Conservation (phyloP, 2,113 vertebrate species). For the human region DNA sequence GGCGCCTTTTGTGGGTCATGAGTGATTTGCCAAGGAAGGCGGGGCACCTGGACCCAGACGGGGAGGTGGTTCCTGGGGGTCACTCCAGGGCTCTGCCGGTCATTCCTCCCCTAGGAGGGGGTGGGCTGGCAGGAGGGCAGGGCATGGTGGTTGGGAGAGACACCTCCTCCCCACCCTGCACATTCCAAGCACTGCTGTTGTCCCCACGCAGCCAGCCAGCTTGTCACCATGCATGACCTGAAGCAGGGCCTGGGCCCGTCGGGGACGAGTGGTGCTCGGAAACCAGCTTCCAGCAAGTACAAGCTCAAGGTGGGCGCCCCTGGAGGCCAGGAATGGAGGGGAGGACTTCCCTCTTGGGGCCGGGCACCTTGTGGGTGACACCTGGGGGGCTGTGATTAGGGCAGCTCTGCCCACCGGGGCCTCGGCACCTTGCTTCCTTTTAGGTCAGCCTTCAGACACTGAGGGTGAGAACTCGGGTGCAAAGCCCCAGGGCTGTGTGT, state of each 20-base stretch:
- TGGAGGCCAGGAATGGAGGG: accelerated
- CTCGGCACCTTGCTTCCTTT: background rate
- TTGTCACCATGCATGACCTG: slow-evolving; percentile 89
- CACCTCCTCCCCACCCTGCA: background rate
- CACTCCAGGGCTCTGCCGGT: background rate
- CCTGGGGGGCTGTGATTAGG: background rate
- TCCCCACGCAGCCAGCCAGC: slow-evolving; percentile 85
- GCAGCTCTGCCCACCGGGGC: background rate
- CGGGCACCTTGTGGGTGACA: background rate
- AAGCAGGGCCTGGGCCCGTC: slow-evolving; percentile 85
- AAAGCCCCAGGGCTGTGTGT: accelerated
- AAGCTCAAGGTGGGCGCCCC: slow-evolving; percentile 90
- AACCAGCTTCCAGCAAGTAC: slow-evolving; percentile 81
- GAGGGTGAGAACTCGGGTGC: background rate
- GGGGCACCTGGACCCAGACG: background rate
- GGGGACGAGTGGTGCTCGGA: slow-evolving; percentile 69
- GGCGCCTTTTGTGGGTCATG: accelerated
- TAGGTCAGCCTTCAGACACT: background rate
- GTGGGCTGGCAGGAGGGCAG: background rate
- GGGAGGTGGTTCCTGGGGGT: background rate
- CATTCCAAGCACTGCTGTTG: background rate
- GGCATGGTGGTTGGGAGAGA: background rate
- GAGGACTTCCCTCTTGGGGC: background rate
- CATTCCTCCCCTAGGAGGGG: accelerated
- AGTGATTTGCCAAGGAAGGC: background rate